A percentile compares a stretch with the other conserved stretches of the same genome.
phyloP scores from a whole-genome alignment of 1,140 invertebrate species.

The Lutraria rhynchaena region DNA sequence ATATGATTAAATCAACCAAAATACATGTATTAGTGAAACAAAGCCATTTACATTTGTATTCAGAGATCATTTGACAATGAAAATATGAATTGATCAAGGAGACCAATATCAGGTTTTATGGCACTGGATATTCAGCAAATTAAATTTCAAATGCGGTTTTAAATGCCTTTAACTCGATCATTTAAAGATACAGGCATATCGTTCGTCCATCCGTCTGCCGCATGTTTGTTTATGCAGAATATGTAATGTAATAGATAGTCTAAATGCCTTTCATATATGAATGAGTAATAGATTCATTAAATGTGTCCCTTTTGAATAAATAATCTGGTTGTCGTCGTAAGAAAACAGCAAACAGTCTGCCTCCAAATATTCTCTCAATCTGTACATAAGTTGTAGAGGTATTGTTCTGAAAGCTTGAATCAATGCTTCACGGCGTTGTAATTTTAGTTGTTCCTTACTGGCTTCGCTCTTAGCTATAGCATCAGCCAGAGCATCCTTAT shows the following conservation, averaged over 20 bases:
- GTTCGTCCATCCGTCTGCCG: too few relatives aligned
- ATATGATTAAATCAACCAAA: too few relatives aligned
- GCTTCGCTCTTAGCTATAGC: background rate
- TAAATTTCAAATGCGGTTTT: too few relatives aligned
- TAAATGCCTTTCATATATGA: background rate
- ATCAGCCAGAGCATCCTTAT: background rate
- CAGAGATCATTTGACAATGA: too few relatives aligned
- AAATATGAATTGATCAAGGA: too few relatives aligned
- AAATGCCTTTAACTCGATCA: too few relatives aligned
- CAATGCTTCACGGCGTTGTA: slow-evolving; percentile 29
- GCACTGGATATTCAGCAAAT: too few relatives aligned
- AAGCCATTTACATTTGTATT: too few relatives aligned
- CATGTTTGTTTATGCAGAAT: too few relatives aligned
- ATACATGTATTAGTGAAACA: too few relatives aligned
- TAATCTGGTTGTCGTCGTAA: slow-evolving; percentile 45
- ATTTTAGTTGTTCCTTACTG: background rate
- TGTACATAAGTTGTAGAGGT: background rate
- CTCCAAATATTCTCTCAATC: slow-evolving; percentile 29
- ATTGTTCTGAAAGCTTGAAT: slow-evolving; percentile 40
- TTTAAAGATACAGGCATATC: too few relatives aligned
- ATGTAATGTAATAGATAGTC: background rate
- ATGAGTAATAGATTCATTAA: background rate
- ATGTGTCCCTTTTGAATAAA: slow-evolving; percentile 7
- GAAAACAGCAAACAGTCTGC: slow-evolving; percentile 51
- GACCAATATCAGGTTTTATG: too few relatives aligned